Evolutionary conservation across 2,797 vertebrate species (phyloP), one percentile per base, ranked within the genome.

Genomic region (Lepilemur ruficaudatus): DNA sequence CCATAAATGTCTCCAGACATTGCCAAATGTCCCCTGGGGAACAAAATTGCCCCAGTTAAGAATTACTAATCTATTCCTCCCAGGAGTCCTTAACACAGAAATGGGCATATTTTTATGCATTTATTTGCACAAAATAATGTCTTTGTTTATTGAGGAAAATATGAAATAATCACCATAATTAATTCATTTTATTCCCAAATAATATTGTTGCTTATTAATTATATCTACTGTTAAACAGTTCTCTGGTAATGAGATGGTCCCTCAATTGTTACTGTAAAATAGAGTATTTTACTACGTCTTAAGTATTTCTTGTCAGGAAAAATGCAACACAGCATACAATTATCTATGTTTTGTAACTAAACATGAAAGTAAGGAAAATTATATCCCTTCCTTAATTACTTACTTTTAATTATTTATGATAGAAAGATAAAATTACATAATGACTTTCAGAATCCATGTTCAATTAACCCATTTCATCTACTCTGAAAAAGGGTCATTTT

Each of bases 321-420:
- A 85, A 75, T 88, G 65, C 1, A 92, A 65, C 4, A 83, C 82
- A 65, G 7, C 9, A 70, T 83, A 35, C 70, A 93, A 95, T 89
- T 86, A 59, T 70, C 28, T n/a, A 35, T 4, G 69, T 2, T 13
- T 80, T 82, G 6, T 90, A 91, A 52, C 46, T 75, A 91, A 80
- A n/a, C 63, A 88, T 81, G 46, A 86, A 28, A 61, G 1, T 52
- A 43, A 83, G 20, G 4, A 55, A 72, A 94, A 69, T 59, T 28
- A 93, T 83, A 86, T 91, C 17, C 14, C 12, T 61, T 67, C 5
- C 15, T 73, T 35, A 80, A 52, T 93, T 91, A 97, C 65, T 95
- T 89, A 65, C 13, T 85, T 91, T 95, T 57, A 89, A 59, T 72
- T 96, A 79, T 84, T 88, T 82, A 93, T 93, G 22, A 73, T 57